Conservation (phyloP, 2,888 invertebrate genomes). For the Falcaria lacertinaria region DNA sequence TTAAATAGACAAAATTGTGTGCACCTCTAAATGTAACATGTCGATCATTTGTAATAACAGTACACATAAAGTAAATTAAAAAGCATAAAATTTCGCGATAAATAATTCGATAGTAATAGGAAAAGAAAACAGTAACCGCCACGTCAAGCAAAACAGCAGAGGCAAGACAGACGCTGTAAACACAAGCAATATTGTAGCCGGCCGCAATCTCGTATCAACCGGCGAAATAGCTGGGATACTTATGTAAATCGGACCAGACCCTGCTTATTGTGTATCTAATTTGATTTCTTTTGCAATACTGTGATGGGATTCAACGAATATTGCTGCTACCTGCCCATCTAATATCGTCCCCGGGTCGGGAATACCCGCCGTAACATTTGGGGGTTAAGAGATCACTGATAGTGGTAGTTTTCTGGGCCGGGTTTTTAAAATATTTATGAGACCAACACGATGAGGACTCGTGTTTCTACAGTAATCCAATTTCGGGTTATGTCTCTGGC, state of each 20-base stretch:
- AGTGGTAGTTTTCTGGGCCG: slow-evolving; percentile 54
- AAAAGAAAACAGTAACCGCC: slow-evolving; percentile 24
- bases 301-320: slow-evolving; percentile 71
- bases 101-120: slow-evolving; percentile 21
- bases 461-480: slow-evolving; percentile 70
- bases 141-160: slow-evolving; percentile 25
- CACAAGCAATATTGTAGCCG: slow-evolving; percentile 68
- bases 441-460: slow-evolving; percentile 56
- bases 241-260: slow-evolving; percentile 74
- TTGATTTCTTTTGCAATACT: slow-evolving; percentile 76
- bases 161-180: slow-evolving; percentile 38
- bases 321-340: slow-evolving; percentile 66
- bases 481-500: slow-evolving; percentile 77
- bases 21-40: too few relatives aligned
- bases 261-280: slow-evolving; percentile 79
- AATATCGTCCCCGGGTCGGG: slow-evolving; percentile 52
- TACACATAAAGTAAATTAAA: too few relatives aligned
- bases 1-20: too few relatives aligned
- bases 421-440: slow-evolving; percentile 79
- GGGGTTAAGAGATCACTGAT: slow-evolving; percentile 72
- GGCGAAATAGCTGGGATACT: slow-evolving; percentile 74
- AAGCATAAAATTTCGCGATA: slow-evolving; percentile 11
- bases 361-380: slow-evolving; percentile 49
- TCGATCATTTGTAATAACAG: too few relatives aligned
- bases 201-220: slow-evolving; percentile 74